A percentile compares a stretch with the other conserved stretches of the same genome.
Conservation (phyloP, 2,888 invertebrate species). For the Stenichneumon culpator region DNA sequence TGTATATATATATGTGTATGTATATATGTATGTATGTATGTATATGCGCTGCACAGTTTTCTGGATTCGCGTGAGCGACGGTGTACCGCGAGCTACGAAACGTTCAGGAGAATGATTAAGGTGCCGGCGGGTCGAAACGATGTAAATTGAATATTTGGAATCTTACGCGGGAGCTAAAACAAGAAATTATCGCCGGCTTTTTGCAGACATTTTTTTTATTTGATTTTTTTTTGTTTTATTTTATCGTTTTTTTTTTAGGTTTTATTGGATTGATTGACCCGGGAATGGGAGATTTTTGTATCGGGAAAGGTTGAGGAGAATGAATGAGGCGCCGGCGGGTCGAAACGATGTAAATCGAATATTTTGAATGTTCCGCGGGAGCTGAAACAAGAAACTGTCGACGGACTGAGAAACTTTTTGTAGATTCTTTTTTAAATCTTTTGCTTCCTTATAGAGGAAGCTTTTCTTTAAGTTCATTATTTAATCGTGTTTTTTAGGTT, state of each 20-base stretch:
- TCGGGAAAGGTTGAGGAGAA: neutral
- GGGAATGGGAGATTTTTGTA: too few species aligned
- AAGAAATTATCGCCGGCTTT: neutral
- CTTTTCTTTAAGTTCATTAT: too few species aligned
- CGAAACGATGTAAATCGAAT: conserved; percentile 42
- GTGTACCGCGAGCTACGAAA: conserved; percentile 11
- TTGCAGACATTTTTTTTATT: neutral
- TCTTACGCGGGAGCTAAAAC: neutral
- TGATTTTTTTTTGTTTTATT: too few species aligned
- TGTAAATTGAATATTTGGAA: conserved; percentile 40
- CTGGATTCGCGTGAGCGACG: conserved; percentile 44
- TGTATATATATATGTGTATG: neutral
- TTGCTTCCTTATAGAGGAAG: too few species aligned
- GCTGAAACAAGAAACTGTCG: neutral
- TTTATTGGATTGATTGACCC: too few species aligned
- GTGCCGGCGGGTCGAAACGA: conserved; percentile 29
- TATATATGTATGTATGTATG: neutral
- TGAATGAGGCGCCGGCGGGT: conserved; percentile 14
- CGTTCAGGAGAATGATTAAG: conserved; percentile 9
- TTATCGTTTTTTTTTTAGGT: too few species aligned
- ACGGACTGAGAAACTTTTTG: too few species aligned
- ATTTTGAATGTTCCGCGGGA: conserved; percentile 19
- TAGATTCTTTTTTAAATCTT: too few species aligned
- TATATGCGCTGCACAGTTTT: conserved; percentile 26
- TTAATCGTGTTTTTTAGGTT: neutral